Evolutionary conservation across 2,888 invertebrate species (phyloP).

Genomic region (Ophion ventricosus): DNA sequence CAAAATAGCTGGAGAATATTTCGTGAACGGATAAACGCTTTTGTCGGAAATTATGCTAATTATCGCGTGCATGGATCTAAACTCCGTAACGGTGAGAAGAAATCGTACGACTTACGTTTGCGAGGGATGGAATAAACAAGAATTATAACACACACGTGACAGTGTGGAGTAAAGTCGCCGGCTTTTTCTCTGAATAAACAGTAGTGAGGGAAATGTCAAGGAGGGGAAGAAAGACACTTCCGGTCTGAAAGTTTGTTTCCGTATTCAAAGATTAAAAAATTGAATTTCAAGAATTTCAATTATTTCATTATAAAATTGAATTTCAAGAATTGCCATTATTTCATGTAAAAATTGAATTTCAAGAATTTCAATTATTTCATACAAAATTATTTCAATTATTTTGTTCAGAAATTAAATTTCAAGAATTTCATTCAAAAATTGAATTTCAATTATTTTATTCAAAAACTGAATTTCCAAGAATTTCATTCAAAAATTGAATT

Average conservation of each 20-base stretch:
- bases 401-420: too few species aligned
- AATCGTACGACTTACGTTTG: slow-evolving; percentile 50
- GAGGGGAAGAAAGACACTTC: background rate
- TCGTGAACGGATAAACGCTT: background rate
- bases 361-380: too few species aligned
- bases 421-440: too few species aligned
- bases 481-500: too few species aligned
- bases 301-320: too few species aligned
- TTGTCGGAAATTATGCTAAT: slow-evolving; percentile 6
- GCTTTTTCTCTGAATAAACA: background rate
- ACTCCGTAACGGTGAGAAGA: background rate
- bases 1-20: background rate
- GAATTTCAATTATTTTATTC: too few species aligned
- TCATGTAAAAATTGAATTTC: too few species aligned
- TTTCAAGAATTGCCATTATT: too few species aligned
- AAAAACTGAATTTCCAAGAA: too few species aligned
- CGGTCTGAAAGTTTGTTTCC: background rate
- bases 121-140: background rate
- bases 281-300: too few species aligned
- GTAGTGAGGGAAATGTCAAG: background rate
- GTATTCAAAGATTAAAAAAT: background rate
- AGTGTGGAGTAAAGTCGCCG: background rate
- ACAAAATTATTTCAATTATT: too few species aligned
- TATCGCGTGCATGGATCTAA: slow-evolving; percentile 12
- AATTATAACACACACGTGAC: background rate